Evolutionary conservation across 2,888 invertebrate genomes (phyloP).

Genomic region (Epicampocera succincta): DNA sequence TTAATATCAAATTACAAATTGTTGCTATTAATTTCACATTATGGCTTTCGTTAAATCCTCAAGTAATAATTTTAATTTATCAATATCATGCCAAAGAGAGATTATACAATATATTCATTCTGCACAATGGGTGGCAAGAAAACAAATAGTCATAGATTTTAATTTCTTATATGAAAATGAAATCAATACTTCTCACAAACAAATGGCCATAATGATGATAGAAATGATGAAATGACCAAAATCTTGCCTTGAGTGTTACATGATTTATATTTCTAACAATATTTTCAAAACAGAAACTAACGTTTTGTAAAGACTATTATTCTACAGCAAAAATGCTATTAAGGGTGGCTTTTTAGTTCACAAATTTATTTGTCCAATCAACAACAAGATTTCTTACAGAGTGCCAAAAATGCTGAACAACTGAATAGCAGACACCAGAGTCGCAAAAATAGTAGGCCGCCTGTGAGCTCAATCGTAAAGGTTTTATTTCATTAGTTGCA

Average conservation of each 20-base stretch:
- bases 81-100: constrained; percentile 23
- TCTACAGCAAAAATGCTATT: no score
- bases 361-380: no score
- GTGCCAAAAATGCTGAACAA: no score
- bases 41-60: constrained; percentile 4
- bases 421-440: no score
- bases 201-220: neutral
- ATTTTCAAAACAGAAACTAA: no score
- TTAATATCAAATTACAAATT: neutral
- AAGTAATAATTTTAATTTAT: constrained; percentile 19
- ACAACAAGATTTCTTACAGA: no score
- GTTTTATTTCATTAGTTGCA: no score
- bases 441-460: no score
- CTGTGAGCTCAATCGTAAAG: no score
- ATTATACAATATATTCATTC: constrained; percentile 1
- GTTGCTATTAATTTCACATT: neutral
- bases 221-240: neutral
- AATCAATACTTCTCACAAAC: constrained; percentile 21
- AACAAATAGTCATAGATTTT: constrained; percentile 30
- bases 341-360: no score
- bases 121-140: constrained; percentile 32
- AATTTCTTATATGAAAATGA: neutral
- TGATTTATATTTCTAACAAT: no score
- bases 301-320: no score
- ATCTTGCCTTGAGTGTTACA: constrained; percentile 11